These are phyloP conservation scores for Numida meleagris DNA, from an alignment of 2,113 vertebrate species.

Conservation along the genomic window DNA sequence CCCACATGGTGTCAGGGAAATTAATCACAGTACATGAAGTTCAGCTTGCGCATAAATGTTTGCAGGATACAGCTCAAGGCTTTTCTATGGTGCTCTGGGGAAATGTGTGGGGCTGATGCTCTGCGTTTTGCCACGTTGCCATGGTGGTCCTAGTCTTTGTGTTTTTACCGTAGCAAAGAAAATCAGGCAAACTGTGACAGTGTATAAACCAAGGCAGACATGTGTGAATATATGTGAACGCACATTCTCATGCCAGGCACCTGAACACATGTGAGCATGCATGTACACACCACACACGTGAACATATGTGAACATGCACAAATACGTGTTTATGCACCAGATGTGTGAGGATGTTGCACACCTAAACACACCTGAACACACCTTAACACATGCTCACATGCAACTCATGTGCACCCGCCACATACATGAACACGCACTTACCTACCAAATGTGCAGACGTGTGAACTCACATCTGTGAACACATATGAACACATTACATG, in stretches of 20 bases:
- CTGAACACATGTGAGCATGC: background rate
- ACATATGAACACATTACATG: no score
- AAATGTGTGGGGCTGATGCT: background rate
- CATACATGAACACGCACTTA: no score
- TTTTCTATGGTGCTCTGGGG: background rate
- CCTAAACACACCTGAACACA: no score
- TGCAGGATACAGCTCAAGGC: background rate
- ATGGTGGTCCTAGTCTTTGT: background rate
- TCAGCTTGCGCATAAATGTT: background rate
- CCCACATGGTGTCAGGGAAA: background rate
- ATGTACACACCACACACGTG: background rate
- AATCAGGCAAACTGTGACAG: background rate
- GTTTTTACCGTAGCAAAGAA: background rate
- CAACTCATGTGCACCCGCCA: no score
- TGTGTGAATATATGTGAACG: background rate
- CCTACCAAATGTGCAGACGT: no score
- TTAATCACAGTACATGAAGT: constrained; percentile 20
- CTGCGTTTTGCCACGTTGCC: background rate
- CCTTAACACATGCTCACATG: no score
- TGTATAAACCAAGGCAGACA: background rate
- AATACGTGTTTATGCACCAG: no score
- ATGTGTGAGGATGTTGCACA: no score
- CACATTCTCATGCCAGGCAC: background rate
- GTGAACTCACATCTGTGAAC: no score
- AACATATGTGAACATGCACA: background rate